Percentiles rank a stretch among this genome's conserved stretches.
Conservation (phyloP, 2,888 invertebrate genomes). For the Malthinus flaveolus region DNA sequence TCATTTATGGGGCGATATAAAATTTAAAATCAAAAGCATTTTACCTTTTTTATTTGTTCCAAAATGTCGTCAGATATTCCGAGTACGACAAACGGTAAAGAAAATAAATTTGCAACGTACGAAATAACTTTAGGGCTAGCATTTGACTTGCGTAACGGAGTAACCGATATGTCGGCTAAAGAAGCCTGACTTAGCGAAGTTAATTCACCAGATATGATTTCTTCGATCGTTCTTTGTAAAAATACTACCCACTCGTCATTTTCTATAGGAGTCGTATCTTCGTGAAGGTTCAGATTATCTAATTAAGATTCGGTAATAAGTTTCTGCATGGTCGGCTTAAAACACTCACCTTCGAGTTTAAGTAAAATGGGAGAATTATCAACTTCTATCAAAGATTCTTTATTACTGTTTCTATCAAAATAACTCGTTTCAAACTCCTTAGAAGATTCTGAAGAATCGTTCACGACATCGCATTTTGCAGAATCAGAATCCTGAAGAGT, state of each 20-base stretch:
- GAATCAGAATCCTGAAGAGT: neutral
- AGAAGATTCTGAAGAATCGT: neutral
- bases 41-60: conserved; percentile 58
- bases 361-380: conserved; percentile 1
- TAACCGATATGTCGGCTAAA: conserved; percentile 60
- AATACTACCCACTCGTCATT: conserved; percentile 88
- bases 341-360: conserved; percentile 3
- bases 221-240: conserved; percentile 77
- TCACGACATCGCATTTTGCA: neutral
- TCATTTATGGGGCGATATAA: conserved; percentile 16
- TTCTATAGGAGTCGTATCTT: conserved; percentile 69
- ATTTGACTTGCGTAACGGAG: conserved; percentile 66
- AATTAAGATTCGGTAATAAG: neutral
- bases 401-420: neutral
- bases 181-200: conserved; percentile 72
- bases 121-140: conserved; percentile 65
- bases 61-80: conserved; percentile 52
- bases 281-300: conserved; percentile 48
- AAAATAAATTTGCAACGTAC: conserved; percentile 65
- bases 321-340: neutral
- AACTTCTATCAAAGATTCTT: neutral
- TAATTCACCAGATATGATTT: conserved; percentile 79
- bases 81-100: conserved; percentile 65
- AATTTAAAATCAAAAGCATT: neutral
- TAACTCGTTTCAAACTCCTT: neutral